Evolutionary conservation across 30 jellyfish, hydroid and myxozoan genomes (phyloP).

Genomic region (Catostylus mosaicus): DNA sequence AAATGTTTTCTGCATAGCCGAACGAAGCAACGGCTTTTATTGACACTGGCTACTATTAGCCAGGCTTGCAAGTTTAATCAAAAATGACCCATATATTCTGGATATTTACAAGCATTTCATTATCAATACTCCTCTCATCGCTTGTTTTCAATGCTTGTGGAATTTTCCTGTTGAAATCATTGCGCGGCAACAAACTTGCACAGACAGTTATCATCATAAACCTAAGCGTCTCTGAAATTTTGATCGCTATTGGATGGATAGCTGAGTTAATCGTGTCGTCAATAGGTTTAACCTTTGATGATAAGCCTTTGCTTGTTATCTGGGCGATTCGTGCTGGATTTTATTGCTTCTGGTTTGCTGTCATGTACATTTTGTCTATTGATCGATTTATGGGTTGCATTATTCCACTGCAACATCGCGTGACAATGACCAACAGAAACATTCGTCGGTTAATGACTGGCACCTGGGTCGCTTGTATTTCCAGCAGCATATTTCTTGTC

Average conservation of each 20-base stretch:
- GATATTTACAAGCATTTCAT: constrained; percentile 8
- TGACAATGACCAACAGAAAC: neutral
- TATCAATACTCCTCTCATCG: neutral
- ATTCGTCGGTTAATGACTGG: neutral
- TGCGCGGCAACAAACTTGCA: constrained; percentile 2
- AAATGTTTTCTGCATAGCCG: too few relatives aligned
- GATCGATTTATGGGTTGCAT: constrained; percentile 56
- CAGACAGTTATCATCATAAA: constrained; percentile 37
- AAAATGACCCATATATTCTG: neutral
- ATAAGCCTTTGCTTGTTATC: constrained; percentile 23
- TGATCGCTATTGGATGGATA: constrained; percentile 56
- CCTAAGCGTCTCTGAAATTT: constrained; percentile 46
- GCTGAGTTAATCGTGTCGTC: constrained; percentile 17
- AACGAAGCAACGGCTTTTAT: neutral
- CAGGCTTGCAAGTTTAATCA: neutral
- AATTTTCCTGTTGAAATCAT: neutral
- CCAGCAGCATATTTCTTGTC: constrained; percentile 19
- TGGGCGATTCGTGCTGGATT: constrained; percentile 64
- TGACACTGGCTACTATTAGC: too few relatives aligned
- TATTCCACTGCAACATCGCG: constrained; percentile 50
- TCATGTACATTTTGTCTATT: constrained; percentile 39
- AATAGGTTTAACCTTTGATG: constrained; percentile 16
- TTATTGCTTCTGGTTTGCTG: constrained; percentile 59
- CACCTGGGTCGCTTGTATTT: constrained; percentile 27
- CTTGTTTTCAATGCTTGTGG: constrained; percentile 47